Conservation (phyloP, 2,113 vertebrate species). For the Chiloscyllium plagiosum region DNA sequence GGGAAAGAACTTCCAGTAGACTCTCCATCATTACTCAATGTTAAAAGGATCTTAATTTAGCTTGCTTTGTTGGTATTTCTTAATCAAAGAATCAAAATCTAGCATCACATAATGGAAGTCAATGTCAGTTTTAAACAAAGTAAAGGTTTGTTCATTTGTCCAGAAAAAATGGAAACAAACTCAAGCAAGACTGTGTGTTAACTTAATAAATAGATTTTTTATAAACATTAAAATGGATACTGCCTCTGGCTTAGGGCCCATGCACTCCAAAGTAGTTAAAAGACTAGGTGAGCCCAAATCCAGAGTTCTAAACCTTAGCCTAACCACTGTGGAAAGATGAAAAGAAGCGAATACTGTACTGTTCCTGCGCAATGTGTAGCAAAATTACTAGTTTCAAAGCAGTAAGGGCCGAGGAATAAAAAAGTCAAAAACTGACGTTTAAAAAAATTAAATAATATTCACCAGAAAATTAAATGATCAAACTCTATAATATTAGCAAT, state of each 20-base stretch:
- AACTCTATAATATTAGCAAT: neutral
- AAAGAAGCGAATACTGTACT: neutral
- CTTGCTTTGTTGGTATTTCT: neutral
- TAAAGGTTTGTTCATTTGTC: neutral
- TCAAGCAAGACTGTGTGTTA: neutral
- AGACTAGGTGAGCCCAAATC: no score
- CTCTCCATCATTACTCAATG: neutral
- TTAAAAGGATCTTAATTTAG: neutral
- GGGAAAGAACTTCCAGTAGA: neutral
- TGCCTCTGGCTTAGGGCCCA: neutral
- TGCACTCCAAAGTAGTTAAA: neutral
- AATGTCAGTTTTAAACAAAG: neutral
- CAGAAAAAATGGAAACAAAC: neutral
- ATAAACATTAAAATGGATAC: neutral
- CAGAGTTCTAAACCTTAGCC: neutral
- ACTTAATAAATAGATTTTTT: neutral
- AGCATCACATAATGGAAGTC: neutral
- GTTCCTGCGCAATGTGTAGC: neutral
- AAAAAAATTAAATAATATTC: neutral
- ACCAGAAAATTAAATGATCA: neutral
- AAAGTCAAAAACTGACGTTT: neutral
- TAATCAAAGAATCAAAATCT: neutral
- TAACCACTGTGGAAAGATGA: neutral
- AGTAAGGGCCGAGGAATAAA: neutral
- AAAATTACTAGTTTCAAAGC: neutral